These are phyloP conservation scores for Spialia ferax DNA, from an alignment of 2,888 invertebrate genomes.

Conservation along the genomic window DNA sequence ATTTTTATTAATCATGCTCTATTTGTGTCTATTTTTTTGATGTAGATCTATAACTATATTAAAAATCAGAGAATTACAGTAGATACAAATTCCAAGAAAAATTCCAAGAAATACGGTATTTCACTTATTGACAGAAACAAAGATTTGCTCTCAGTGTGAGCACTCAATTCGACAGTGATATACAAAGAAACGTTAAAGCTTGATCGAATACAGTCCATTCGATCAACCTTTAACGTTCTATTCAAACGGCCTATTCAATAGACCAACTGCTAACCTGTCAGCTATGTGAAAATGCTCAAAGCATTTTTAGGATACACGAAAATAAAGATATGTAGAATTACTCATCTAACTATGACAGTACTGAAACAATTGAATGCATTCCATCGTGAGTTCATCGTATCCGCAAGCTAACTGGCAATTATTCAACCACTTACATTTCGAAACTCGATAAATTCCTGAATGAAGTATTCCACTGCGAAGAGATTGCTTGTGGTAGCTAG, in stretches of 20 bases:
- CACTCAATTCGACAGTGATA: background rate
- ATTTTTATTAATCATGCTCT: too few species aligned
- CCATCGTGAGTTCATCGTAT: background rate
- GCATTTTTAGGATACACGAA: background rate
- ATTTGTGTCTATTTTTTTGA: too few species aligned
- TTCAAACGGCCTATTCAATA: too few species aligned
- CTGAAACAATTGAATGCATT: background rate
- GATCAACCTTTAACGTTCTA: too few species aligned
- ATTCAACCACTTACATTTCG: constrained; percentile 38
- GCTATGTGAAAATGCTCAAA: background rate
- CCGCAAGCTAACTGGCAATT: constrained; percentile 37
- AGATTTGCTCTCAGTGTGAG: background rate
- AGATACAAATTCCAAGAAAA: too few species aligned
- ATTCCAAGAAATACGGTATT: too few species aligned
- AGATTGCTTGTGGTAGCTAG: constrained; percentile 5
- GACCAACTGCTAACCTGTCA: background rate
- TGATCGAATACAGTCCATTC: too few species aligned
- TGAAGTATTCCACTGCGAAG: constrained; percentile 8
- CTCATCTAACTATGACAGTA: too few species aligned
- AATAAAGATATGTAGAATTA: background rate
- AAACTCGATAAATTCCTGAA: constrained; percentile 37
- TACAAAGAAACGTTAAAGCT: background rate
- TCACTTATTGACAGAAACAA: background rate
- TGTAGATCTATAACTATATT: too few species aligned
- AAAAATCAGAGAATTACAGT: too few species aligned